These are phyloP conservation scores for Hirundichthys speculiger DNA, from an alignment of 2,113 vertebrate species.

Conservation along the genomic window DNA sequence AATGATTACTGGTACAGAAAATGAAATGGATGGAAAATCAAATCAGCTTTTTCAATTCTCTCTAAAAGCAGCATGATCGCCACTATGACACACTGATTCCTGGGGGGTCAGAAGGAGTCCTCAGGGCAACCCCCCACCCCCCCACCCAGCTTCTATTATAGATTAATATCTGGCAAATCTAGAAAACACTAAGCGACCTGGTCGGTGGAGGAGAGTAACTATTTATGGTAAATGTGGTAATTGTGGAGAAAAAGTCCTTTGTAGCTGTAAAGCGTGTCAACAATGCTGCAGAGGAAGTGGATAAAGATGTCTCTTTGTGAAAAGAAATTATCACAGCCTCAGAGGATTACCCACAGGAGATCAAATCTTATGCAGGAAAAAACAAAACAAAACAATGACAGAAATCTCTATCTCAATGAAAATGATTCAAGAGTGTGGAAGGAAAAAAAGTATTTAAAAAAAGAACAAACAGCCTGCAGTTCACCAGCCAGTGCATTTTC, in stretches of 20 bases:
- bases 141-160: too few relatives aligned
- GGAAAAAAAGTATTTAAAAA: too few relatives aligned
- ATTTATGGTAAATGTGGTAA: not conserved
- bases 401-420: not conserved
- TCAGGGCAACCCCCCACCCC: too few relatives aligned
- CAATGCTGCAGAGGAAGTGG: not conserved
- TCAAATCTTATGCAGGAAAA: not conserved
- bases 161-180: too few relatives aligned
- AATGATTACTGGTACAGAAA: conserved; percentile 1
- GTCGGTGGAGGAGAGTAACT: not conserved
- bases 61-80: not conserved
- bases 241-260: not conserved
- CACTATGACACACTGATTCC: not conserved
- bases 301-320: not conserved
- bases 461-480: too few relatives aligned
- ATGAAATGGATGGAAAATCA: conserved; percentile 3
- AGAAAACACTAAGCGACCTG: too few relatives aligned
- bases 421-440: not conserved
- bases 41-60: conserved; percentile 11
- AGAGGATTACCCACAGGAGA: not conserved
- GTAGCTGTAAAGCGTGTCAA: not conserved
- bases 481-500: too few relatives aligned
- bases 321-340: not conserved
- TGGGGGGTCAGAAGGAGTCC: not conserved
- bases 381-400: not conserved